Evolutionary conservation across 1,140 invertebrate species (phyloP).

Genomic region (Mercenaria mercenaria): DNA sequence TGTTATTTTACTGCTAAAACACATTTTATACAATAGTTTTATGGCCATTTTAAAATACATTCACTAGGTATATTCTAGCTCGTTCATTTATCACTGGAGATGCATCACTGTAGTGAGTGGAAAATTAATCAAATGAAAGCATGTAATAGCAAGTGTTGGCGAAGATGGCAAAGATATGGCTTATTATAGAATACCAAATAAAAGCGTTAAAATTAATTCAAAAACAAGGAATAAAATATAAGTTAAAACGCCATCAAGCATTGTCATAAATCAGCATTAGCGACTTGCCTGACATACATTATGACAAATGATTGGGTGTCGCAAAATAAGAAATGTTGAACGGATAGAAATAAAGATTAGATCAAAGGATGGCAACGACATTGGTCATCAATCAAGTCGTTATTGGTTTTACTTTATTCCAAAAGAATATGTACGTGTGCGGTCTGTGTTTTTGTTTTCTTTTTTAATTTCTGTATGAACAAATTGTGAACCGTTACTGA

Average conservation of each 20-base stretch:
- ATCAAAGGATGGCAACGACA: constrained; percentile 34
- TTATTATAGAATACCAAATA: constrained; percentile 26
- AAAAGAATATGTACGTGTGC: background rate
- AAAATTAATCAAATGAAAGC: constrained; percentile 22
- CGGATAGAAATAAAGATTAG: constrained; percentile 25
- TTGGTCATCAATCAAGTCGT: background rate
- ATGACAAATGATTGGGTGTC: constrained; percentile 45
- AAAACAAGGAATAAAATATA: constrained; percentile 42
- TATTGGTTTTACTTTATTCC: constrained; percentile 23
- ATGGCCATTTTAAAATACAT: too few species aligned
- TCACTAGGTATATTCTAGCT: background rate
- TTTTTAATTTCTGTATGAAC: background rate
- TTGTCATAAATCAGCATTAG: constrained; percentile 27
- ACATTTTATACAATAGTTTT: too few species aligned
- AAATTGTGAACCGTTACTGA: too few species aligned
- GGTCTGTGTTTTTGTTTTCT: background rate
- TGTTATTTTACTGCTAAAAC: too few species aligned
- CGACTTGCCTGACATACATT: constrained; percentile 15
- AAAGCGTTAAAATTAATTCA: constrained; percentile 3
- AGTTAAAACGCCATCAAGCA: constrained; percentile 35
- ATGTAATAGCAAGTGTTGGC: constrained; percentile 2
- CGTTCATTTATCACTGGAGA: background rate
- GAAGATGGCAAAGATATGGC: background rate
- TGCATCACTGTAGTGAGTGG: background rate
- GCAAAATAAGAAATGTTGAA: constrained; percentile 19